phyloP scores from a whole-genome alignment of 1,140 invertebrate genomes.

The Pomacea maculata region DNA sequence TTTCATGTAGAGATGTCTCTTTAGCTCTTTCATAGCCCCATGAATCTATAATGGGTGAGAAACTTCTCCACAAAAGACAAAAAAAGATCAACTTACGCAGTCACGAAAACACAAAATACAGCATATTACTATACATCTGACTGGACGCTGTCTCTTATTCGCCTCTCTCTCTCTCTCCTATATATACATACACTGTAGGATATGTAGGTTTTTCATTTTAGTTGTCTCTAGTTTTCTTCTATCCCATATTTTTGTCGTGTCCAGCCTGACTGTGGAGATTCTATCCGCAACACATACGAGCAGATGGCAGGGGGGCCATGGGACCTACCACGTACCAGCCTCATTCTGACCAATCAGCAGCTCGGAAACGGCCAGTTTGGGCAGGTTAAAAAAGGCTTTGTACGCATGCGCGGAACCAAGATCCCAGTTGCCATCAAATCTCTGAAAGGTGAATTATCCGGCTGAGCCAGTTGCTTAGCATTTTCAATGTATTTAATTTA shows the following conservation, averaged over 20 bases:
- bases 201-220: too few relatives aligned
- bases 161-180: neutral
- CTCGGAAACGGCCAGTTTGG: conserved; percentile 60
- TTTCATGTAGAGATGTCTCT: too few relatives aligned
- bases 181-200: neutral
- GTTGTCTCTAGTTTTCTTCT: too few relatives aligned
- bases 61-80: too few relatives aligned
- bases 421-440: conserved; percentile 58
- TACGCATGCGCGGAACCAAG: conserved; percentile 52
- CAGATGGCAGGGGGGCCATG: conserved; percentile 52
- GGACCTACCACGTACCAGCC: conserved; percentile 52
- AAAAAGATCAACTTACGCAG: too few relatives aligned
- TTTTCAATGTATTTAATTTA: neutral
- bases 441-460: conserved; percentile 45
- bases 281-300: conserved; percentile 46
- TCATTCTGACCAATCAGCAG: conserved; percentile 51
- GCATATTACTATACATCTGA: neutral
- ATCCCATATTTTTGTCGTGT: neutral
- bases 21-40: too few relatives aligned
- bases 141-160: neutral
- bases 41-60: too few relatives aligned
- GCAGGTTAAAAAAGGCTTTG: conserved; percentile 56
- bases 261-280: conserved; percentile 21
- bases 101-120: too few relatives aligned
- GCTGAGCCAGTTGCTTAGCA: neutral